Evolutionary conservation across 2,888 invertebrate genomes (phyloP).

Genomic region (Mesochorus sp.): DNA sequence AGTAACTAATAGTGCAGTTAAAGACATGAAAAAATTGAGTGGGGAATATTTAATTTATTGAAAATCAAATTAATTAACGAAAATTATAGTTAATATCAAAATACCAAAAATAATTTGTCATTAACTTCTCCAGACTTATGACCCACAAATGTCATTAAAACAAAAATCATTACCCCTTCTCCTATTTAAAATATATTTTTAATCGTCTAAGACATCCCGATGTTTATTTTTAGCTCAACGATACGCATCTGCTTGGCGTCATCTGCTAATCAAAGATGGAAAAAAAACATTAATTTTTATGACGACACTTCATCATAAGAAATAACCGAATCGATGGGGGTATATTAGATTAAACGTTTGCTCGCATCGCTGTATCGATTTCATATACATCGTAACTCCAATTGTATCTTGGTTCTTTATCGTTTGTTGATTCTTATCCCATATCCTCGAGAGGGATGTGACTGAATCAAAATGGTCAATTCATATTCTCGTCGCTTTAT

Average conservation of each 20-base stretch:
- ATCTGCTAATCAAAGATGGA: constrained; percentile 25
- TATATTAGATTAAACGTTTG: constrained; percentile 32
- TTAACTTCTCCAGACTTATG: too few relatives aligned
- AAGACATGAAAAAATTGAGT: too few relatives aligned
- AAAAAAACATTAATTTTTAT: constrained; percentile 46
- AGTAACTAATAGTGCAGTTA: too few relatives aligned
- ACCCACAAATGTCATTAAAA: too few relatives aligned
- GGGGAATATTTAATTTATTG: too few relatives aligned
- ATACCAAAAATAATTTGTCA: too few relatives aligned
- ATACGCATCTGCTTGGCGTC: constrained; percentile 19
- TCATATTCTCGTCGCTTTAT: constrained; percentile 13
- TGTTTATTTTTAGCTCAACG: background rate
- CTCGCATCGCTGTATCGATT: constrained; percentile 17
- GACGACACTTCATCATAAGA: constrained; percentile 35
- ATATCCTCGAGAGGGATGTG: constrained; percentile 1
- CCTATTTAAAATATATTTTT: background rate
- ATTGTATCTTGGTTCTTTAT: constrained; percentile 38
- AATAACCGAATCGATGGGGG: constrained; percentile 33
- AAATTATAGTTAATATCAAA: too few relatives aligned
- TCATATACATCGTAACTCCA: constrained; percentile 19
- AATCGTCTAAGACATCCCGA: background rate
- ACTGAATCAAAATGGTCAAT: background rate
- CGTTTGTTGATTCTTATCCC: constrained; percentile 44
- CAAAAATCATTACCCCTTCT: too few relatives aligned
- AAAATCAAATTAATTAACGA: too few relatives aligned